A percentile compares a stretch with the other conserved stretches of the same genome.
Conservation (phyloP, 1,140 invertebrate genomes). For the Diploscapter pachys region DNA sequence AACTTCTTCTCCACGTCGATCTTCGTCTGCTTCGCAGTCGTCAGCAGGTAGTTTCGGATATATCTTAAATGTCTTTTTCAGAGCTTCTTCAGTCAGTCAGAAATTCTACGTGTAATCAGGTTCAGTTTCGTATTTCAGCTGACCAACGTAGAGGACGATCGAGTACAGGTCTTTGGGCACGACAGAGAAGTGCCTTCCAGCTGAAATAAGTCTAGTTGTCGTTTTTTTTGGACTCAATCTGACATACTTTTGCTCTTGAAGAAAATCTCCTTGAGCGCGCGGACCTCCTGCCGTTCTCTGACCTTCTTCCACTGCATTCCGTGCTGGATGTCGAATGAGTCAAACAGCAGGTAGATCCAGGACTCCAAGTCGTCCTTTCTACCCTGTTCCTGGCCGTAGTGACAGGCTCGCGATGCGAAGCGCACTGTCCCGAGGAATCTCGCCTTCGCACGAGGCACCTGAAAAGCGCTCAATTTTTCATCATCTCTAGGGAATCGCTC, state of each 20-base stretch:
- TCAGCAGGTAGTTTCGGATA: background rate
- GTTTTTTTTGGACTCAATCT: background rate
- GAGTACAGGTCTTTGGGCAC: constrained; percentile 4
- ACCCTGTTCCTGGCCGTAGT: constrained; percentile 20
- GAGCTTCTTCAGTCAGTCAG: background rate
- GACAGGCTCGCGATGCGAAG: constrained; percentile 21
- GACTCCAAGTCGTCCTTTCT: constrained; percentile 34
- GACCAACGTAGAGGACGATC: background rate
- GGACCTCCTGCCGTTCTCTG: background rate
- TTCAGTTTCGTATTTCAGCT: background rate
- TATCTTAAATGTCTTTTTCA: background rate
- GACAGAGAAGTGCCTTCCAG: background rate
- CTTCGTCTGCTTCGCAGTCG: constrained; percentile 4
- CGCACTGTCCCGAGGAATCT: constrained; percentile 30
- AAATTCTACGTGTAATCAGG: background rate
- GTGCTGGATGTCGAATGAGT: constrained; percentile 6
- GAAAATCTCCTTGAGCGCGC: constrained; percentile 8
- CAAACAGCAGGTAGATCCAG: constrained; percentile 31
- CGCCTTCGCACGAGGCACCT: constrained; percentile 1
- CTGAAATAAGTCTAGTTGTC: background rate
- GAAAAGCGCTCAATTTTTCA: background rate
- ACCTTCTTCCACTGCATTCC: constrained; percentile 25
- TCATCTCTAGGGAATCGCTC: background rate
- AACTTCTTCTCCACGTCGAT: background rate
- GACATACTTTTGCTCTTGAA: background rate